Evolutionary conservation across 1,140 invertebrate species (phyloP), one percentile per base, ranked within the genome.

Genomic region (Drosophila funebris): DNA sequence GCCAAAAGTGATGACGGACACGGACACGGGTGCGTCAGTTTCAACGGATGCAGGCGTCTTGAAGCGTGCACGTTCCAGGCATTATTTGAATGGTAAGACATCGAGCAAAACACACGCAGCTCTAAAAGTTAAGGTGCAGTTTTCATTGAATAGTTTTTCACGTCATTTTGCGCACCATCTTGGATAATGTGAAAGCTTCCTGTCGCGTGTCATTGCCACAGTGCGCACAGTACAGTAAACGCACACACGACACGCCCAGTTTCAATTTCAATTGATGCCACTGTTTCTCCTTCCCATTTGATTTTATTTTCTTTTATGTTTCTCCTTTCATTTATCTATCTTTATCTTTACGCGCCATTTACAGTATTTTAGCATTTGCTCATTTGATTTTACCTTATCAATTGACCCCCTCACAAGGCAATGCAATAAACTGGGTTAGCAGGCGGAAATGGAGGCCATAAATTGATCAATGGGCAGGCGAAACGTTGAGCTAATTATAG

Each of bases 51-150:
- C 75, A 41, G 84, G 74, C 13, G 70, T 68, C n/a, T 46, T 92
- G 22, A 91, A 90, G 63, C 78, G 91, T 20, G 62, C 76, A 37
- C 88, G 90, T 41, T 92, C 91, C 58, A 73, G 90, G 53, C 88
- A 92, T 71, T 92, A 92, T 87, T 76, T 92, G 39, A 92, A 88
- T 60, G 90, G 90, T 91, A 68, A 78, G 52, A 39, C 5, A 50
- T 31, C 4, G 4, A 8, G 11, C 0, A 5, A 0, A 18, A n/a
- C 7, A 14, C 18, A 41, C 20, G 22, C 6, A 18, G 11, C 8
- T 33, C 31, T 1, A 22, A 14, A 0, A 31, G 52, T 52, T 20
- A 2, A 22, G 36, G 18, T 43, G 43, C 43, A 67, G 43, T 63
- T 76, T 70, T 43, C 56, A 63, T 46, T 57, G 50, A 48, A 52